Percentiles rank a stretch among this genome's conserved stretches.
Conservation (phyloP, 1,140 invertebrate species). For the Hypsibius dujardini region DNA sequence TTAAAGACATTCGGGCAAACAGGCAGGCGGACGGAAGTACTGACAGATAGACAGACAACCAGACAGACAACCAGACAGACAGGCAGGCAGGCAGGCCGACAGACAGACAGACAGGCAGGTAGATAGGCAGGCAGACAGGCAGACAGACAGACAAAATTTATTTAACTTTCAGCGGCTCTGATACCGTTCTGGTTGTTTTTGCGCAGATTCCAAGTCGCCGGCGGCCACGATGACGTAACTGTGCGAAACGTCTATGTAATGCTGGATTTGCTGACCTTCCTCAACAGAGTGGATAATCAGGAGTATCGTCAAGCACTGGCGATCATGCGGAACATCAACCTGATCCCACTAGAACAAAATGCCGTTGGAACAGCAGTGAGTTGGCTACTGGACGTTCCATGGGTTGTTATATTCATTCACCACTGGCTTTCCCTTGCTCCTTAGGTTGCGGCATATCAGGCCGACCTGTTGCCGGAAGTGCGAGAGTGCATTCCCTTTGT, state of each 20-base stretch:
- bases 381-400: neutral
- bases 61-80: too few relatives aligned
- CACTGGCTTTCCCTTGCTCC: neutral
- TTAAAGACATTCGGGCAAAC: neutral
- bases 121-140: too few relatives aligned
- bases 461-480: slow-evolving; percentile 5
- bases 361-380: neutral
- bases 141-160: too few relatives aligned
- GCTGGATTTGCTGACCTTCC: neutral
- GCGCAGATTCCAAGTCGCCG: neutral
- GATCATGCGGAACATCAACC: neutral
- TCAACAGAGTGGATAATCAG: neutral
- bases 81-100: too few relatives aligned
- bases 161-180: too few relatives aligned
- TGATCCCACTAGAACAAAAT: neutral
- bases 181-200: too few relatives aligned
- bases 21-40: too few relatives aligned
- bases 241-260: neutral
- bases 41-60: too few relatives aligned
- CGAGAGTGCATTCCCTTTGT: neutral
- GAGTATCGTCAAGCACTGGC: neutral
- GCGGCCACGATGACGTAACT: neutral
- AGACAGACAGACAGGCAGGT: too few relatives aligned
- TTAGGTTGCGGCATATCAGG: neutral
- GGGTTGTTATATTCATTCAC: neutral